Evolutionary conservation across 2,888 invertebrate genomes (phyloP).

Genomic region (Diarsia rubi): DNA sequence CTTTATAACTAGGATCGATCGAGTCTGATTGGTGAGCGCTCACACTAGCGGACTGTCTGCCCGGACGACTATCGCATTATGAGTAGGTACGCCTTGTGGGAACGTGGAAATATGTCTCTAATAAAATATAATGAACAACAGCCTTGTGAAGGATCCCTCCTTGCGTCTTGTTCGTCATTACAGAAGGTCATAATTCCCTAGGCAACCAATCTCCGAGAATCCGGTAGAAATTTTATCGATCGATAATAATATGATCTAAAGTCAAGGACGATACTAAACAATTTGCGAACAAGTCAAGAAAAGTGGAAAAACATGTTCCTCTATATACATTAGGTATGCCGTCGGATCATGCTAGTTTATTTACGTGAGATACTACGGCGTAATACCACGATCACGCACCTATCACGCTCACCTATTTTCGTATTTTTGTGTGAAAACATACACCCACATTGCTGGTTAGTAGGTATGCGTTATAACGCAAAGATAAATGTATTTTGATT

Average conservation of each 20-base stretch:
- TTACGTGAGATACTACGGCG: constrained; percentile 40
- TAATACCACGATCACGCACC: constrained; percentile 44
- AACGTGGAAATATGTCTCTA: background rate
- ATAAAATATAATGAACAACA: background rate
- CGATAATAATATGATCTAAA: background rate
- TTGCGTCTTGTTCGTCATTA: background rate
- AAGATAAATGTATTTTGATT: constrained; percentile 28
- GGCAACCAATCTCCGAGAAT: background rate
- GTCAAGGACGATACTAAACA: constrained; percentile 16
- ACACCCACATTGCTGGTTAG: background rate
- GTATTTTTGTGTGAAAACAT: constrained; percentile 33
- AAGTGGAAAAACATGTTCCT: constrained; percentile 19
- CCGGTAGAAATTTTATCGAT: background rate
- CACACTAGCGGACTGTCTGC: too few relatives aligned
- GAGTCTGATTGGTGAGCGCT: too few relatives aligned
- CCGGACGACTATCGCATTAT: too few relatives aligned
- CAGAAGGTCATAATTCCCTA: background rate
- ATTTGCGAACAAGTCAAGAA: constrained; percentile 20
- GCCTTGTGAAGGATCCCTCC: background rate
- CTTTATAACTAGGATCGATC: too few relatives aligned
- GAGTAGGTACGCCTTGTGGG: too few relatives aligned
- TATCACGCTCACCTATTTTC: constrained; percentile 48
- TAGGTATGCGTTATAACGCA: background rate
- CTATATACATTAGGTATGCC: constrained; percentile 39
- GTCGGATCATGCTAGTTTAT: constrained; percentile 33